These are phyloP conservation scores for Drosophila varians DNA, from an alignment of 1,140 invertebrate genomes.

Conservation along the genomic window DNA sequence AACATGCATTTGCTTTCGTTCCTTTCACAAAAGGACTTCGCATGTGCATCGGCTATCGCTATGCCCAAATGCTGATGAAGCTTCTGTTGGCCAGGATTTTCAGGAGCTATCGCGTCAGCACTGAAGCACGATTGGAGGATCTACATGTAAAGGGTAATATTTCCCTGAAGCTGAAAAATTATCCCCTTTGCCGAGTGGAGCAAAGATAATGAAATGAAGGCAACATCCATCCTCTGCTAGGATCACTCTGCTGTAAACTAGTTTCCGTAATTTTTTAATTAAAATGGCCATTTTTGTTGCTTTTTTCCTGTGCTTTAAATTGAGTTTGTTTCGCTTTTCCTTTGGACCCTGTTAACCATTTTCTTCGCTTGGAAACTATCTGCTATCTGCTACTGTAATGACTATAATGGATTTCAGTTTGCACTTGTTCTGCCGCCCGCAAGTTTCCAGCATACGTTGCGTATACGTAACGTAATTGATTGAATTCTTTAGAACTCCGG, in stretches of 20 bases:
- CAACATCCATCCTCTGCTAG: neutral
- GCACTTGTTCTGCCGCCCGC: slow-evolving; percentile 8
- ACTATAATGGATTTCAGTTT: slow-evolving; percentile 11
- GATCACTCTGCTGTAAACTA: slow-evolving; percentile 11
- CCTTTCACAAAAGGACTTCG: slow-evolving; percentile 81
- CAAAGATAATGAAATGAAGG: slow-evolving; percentile 36
- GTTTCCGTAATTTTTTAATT: slow-evolving; percentile 68
- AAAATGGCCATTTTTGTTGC: slow-evolving; percentile 65
- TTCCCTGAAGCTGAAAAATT: slow-evolving; percentile 69
- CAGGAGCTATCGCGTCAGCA: slow-evolving; percentile 64
- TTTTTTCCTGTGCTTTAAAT: slow-evolving; percentile 54
- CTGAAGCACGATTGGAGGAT: slow-evolving; percentile 56
- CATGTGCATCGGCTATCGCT: slow-evolving; percentile 82
- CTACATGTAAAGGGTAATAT: slow-evolving; percentile 71
- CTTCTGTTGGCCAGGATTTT: slow-evolving; percentile 73
- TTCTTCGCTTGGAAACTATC: slow-evolving; percentile 42
- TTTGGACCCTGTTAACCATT: slow-evolving; percentile 39
- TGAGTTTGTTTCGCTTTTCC: slow-evolving; percentile 69
- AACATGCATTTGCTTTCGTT: slow-evolving; percentile 75
- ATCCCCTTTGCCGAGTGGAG: slow-evolving; percentile 66
- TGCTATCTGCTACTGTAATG: slow-evolving; percentile 39
- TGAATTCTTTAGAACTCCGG: slow-evolving; percentile 45
- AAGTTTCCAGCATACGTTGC: slow-evolving; percentile 29
- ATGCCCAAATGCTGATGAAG: slow-evolving; percentile 77
- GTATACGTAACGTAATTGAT: slow-evolving; percentile 64